Percentiles rank a stretch among this genome's conserved stretches.
Conservation (phyloP, 2,888 invertebrate genomes). For the Drosophila flavopinicola region DNA sequence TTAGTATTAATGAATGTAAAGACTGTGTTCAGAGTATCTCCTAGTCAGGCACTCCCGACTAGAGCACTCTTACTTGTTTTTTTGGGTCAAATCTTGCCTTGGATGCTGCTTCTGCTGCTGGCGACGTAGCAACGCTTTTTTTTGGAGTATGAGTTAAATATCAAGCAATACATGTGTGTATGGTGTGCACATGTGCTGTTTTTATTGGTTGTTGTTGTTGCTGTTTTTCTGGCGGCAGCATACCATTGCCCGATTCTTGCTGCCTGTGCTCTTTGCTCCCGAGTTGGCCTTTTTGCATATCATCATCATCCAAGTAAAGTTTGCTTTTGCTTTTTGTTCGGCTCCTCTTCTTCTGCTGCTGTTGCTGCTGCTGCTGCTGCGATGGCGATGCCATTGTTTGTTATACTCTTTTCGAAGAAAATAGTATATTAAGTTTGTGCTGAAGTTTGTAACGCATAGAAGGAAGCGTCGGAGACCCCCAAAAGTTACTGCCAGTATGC, state of each 20-base stretch:
- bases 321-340: slow-evolving; percentile 67
- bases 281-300: slow-evolving; percentile 61
- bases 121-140: slow-evolving; percentile 65
- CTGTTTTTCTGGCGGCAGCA: slow-evolving; percentile 19
- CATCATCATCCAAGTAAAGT: slow-evolving; percentile 73
- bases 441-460: no score
- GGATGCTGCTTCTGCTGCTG: slow-evolving; percentile 57
- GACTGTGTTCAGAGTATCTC: no score
- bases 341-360: slow-evolving; percentile 17
- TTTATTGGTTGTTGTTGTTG: slow-evolving; percentile 25
- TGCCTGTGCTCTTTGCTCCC: slow-evolving; percentile 39
- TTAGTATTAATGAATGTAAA: no score
- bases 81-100: slow-evolving; percentile 73
- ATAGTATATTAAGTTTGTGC: no score
- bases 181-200: slow-evolving; percentile 38
- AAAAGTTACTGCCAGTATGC: no score
- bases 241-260: slow-evolving; percentile 36
- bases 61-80: slow-evolving; percentile 44
- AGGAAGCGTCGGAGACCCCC: no score
- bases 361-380: slow-evolving; percentile 25
- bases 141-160: slow-evolving; percentile 74
- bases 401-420: no score
- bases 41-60: no score
- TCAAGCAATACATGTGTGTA: slow-evolving; percentile 47
- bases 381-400: no score